Evolutionary conservation across 2,888 invertebrate genomes (phyloP).

Genomic region (Agrypnus murinus): DNA sequence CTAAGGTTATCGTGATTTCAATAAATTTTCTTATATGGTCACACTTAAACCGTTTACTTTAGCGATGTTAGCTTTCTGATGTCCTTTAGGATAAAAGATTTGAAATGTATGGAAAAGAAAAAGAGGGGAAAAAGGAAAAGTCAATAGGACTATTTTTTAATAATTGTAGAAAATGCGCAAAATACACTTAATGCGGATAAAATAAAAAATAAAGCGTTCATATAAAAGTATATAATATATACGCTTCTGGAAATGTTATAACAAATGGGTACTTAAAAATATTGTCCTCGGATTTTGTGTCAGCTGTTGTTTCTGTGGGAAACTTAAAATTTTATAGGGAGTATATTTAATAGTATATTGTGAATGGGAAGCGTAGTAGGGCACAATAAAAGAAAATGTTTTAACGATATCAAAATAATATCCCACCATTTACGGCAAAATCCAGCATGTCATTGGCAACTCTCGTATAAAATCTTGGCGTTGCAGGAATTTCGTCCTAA

Average conservation of each 20-base stretch:
- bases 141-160: no score
- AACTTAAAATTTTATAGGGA: conserved; percentile 44
- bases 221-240: neutral
- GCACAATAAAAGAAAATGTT: conserved; percentile 62
- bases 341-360: conserved; percentile 46
- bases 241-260: neutral
- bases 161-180: no score
- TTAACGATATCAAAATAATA: conserved; percentile 64
- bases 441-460: conserved; percentile 62
- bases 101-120: no score
- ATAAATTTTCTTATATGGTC: no score
- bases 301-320: conserved; percentile 37
- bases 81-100: no score
- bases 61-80: no score
- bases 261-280: conserved; percentile 35
- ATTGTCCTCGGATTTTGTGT: conserved; percentile 30
- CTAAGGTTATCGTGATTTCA: no score
- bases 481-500: conserved; percentile 57
- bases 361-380: conserved; percentile 41
- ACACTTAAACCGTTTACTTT: no score
- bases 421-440: conserved; percentile 61
- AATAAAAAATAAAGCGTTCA: no score
- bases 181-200: no score
- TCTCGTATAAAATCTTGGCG: conserved; percentile 58
- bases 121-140: no score